Percentiles rank a stretch among this genome's conserved stretches.
Conservation (phyloP, 2,888 invertebrate genomes). For the Conomelus anceps region DNA sequence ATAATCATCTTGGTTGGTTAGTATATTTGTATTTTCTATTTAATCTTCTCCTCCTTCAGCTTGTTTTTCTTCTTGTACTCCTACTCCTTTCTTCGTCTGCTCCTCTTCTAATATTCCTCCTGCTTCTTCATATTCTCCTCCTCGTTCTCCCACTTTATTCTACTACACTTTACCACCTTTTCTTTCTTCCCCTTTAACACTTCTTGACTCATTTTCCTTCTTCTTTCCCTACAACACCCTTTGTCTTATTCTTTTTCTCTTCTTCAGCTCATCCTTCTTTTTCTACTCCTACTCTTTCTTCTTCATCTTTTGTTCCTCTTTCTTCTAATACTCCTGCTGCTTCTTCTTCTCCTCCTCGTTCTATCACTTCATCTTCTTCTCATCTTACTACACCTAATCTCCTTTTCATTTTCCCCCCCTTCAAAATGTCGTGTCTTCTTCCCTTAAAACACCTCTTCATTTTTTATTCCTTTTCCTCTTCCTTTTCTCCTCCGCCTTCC, state of each 20-base stretch:
- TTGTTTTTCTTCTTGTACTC: not conserved
- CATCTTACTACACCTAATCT: no score
- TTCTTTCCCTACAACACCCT: not conserved
- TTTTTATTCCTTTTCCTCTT: no score
- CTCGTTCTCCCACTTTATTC: not conserved
- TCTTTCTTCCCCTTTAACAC: no score
- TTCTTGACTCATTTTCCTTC: not conserved
- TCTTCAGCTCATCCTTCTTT: not conserved
- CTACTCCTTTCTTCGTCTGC: not conserved
- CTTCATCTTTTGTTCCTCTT: not conserved
- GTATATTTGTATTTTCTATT: not conserved
- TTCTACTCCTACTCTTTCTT: not conserved
- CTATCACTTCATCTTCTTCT: no score
- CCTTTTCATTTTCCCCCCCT: no score
- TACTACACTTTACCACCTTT: no score
- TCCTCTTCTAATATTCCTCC: not conserved
- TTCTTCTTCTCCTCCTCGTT: no score
- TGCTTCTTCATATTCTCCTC: not conserved
- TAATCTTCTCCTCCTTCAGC: not conserved
- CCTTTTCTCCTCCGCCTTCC: no score
- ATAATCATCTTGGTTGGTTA: slow-evolving; percentile 53
- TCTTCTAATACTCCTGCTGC: not conserved
- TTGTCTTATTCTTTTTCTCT: not conserved
- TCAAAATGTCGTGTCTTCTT: no score
- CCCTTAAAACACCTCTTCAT: no score